phyloP scores from a whole-genome alignment of 2,113 vertebrate genomes.

The Paralichthys olivaceus region DNA sequence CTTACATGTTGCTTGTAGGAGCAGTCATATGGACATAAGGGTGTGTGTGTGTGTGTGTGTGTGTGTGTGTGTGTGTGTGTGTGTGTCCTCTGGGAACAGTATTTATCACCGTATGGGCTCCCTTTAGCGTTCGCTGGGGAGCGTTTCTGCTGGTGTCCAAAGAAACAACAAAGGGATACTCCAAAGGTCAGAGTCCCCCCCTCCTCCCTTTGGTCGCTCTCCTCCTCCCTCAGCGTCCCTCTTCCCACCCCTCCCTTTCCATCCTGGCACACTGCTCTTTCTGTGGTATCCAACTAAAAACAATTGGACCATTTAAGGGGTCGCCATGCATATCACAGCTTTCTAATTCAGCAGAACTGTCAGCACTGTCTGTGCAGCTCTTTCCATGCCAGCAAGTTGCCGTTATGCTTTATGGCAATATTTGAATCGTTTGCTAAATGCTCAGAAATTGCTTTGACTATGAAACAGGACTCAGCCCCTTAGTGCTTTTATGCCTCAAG shows the following conservation, averaged over 20 bases:
- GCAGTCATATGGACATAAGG: background rate
- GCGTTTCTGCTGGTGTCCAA: slow-evolving; percentile 40
- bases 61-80: background rate
- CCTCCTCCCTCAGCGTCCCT: slow-evolving; percentile 28
- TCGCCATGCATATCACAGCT: slow-evolving; percentile 28
- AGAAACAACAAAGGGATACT: slow-evolving; percentile 51
- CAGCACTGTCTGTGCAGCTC: slow-evolving; percentile 13
- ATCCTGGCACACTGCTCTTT: slow-evolving; percentile 50
- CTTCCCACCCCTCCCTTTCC: slow-evolving; percentile 1
- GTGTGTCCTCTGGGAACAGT: slow-evolving; percentile 28
- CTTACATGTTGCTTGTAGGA: background rate
- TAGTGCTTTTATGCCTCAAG: slow-evolving; percentile 23
- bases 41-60: background rate
- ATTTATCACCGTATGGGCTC: slow-evolving; percentile 44
- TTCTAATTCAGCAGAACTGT: slow-evolving; percentile 37
- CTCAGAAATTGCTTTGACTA: slow-evolving; percentile 51
- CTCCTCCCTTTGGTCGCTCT: background rate
- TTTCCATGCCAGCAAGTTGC: slow-evolving; percentile 14
- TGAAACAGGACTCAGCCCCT: slow-evolving; percentile 32
- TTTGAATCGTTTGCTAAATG: slow-evolving; percentile 19
- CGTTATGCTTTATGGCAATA: slow-evolving; percentile 13
- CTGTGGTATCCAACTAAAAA: slow-evolving; percentile 55
- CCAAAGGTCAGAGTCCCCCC: slow-evolving; percentile 13
- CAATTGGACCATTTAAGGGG: slow-evolving; percentile 54
- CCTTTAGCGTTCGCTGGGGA: slow-evolving; percentile 39